Conservation (phyloP, 2,797 vertebrate species). For the Limosa lapponica region DNA sequence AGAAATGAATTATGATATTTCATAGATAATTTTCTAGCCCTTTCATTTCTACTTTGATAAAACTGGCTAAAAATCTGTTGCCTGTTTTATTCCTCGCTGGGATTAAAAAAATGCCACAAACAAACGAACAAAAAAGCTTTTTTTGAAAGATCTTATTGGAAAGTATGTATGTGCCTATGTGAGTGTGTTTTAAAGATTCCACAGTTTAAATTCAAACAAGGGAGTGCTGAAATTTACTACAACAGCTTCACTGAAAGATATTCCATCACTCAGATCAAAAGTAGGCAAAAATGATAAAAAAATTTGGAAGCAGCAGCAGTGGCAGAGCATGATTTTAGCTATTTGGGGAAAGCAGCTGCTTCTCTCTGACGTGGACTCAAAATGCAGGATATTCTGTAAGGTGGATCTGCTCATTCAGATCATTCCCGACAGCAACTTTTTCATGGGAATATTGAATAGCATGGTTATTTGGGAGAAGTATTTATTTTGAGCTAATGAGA, state of each 20-base stretch:
- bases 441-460: background rate
- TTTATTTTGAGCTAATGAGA: background rate
- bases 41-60: background rate
- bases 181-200: background rate
- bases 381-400: background rate
- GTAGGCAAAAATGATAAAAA: background rate
- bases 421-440: background rate
- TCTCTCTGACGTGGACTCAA: background rate
- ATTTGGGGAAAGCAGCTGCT: constrained; percentile 3
- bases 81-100: background rate
- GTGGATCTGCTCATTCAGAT: background rate
- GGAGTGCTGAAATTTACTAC: background rate
- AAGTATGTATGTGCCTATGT: background rate
- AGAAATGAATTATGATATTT: constrained; percentile 3
- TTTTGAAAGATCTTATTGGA: background rate
- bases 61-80: background rate
- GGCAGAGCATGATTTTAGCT: background rate
- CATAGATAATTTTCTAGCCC: background rate
- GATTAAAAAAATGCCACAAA: background rate
- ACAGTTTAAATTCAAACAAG: background rate
- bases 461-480: background rate
- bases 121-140: background rate
- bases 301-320: background rate
- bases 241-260: background rate
- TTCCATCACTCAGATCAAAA: background rate